Percentiles rank a stretch among this genome's conserved stretches.
Conservation (phyloP, 1,140 invertebrate genomes). For the Triops longicaudatus region DNA sequence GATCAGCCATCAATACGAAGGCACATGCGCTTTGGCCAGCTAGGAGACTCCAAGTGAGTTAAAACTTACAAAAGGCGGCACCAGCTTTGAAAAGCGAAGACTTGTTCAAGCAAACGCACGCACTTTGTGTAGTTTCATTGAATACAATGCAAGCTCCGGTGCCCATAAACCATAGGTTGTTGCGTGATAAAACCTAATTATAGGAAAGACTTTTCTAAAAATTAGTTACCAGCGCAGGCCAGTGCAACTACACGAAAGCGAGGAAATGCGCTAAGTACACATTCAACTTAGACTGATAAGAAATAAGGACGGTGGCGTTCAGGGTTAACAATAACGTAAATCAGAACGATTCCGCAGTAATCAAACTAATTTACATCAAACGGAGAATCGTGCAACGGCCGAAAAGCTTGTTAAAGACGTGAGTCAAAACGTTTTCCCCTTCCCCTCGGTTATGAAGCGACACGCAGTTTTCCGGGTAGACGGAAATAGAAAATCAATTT, state of each 20-base stretch:
- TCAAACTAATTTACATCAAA: too few species aligned
- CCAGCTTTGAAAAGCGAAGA: not conserved
- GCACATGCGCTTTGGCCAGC: not conserved
- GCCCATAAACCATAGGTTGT: not conserved
- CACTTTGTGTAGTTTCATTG: not conserved
- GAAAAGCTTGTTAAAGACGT: not conserved
- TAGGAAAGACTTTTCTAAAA: not conserved
- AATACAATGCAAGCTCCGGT: not conserved
- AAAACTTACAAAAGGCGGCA: not conserved
- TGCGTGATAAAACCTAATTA: not conserved
- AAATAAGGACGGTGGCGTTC: too few species aligned
- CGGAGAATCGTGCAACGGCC: too few species aligned
- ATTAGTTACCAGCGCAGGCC: not conserved
- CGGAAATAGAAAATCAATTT: slow-evolving; percentile 21
- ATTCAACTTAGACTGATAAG: too few species aligned
- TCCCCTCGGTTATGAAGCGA: not conserved
- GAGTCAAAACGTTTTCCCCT: not conserved
- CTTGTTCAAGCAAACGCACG: not conserved
- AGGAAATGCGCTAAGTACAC: too few species aligned
- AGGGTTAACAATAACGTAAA: too few species aligned
- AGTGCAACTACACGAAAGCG: not conserved
- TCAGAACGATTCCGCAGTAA: too few species aligned
- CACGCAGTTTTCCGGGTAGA: slow-evolving; percentile 27
- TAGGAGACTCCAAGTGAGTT: too few species aligned
- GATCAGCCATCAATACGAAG: not conserved